Base-by-base conservation (phyloP, 2,888 invertebrate genomes). In the Rutpela maculata region DNA sequence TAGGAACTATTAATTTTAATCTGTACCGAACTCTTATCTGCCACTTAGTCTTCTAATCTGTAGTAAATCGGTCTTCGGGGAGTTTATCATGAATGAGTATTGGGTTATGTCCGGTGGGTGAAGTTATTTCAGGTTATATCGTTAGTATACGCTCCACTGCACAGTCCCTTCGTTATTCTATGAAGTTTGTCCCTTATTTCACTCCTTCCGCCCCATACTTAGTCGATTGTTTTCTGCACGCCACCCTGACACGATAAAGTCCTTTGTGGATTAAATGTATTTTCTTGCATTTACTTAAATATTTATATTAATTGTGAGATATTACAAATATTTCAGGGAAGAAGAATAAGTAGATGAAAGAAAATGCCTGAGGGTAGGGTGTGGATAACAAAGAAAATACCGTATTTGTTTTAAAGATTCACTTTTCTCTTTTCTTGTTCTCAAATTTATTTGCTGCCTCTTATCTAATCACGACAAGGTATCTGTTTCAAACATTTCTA, bases 101-200 rank as follows among this genome's bases (percentile, higher is more conserved):
- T 85, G 84, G 85, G 85, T 84, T 84, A 84, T 83, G 85, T 86
- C 86, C 85, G 85, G 84, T 80, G 84, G 84, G 83, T 82, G 82
- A 85, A 85, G 84, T 85, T 85, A 85, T 86, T 85, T 86, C 85
- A 82, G 83, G 84, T 84, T 85, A 82, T 84, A 82, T 84, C 82
- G 80, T 81, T 82, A 83, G 80, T 69, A 75, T 70, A 69, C 80
- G 80, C 76, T 77, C 69, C 74, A 67, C 38, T 82, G 80, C 74
- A 74, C 77, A 62, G 35, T 22, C 50, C 63, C 63, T 19, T 22
- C 17, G 17, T 26, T 18, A 63, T 43, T 17, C 56, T 50, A 15
- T 26, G 43, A 70, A 60, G 22, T 70, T 38, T 70, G 60, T 70
- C 60, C 70, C 50, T 22, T 62, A 17, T 19, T 70, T 55, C 50